phyloP scores from a whole-genome alignment of 2,888 invertebrate species.

The Malacosoma neustria region DNA sequence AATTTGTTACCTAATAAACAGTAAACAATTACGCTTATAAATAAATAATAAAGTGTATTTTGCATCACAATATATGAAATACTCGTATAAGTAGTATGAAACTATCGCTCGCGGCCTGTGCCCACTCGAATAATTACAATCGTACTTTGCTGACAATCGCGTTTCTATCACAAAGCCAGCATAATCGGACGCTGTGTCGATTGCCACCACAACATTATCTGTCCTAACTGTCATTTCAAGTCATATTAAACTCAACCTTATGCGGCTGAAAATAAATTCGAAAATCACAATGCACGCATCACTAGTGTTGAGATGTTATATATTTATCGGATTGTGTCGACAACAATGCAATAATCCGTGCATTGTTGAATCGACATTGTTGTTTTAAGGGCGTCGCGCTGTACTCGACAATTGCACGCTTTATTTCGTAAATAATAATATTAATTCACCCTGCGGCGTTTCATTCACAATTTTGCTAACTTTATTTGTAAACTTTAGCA shows the following conservation, averaged over 20 bases:
- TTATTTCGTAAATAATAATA: slow-evolving; percentile 75
- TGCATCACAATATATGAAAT: too few relatives aligned
- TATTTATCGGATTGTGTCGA: slow-evolving; percentile 51
- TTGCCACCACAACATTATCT: slow-evolving; percentile 31
- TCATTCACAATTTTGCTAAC: slow-evolving; percentile 23
- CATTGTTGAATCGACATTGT: slow-evolving; percentile 73
- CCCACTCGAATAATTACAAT: slow-evolving; percentile 59
- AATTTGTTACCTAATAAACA: too few relatives aligned
- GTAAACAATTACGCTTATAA: too few relatives aligned
- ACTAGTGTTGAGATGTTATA: slow-evolving; percentile 49
- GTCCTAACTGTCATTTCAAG: slow-evolving; percentile 24
- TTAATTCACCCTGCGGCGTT: slow-evolving; percentile 60
- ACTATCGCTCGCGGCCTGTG: neutral
- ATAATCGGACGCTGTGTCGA: slow-evolving; percentile 67
- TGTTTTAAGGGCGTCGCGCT: slow-evolving; percentile 71
- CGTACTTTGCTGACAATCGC: slow-evolving; percentile 71
- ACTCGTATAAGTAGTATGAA: neutral
- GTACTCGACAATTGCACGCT: slow-evolving; percentile 66
- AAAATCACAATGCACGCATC: slow-evolving; percentile 11
- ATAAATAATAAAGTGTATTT: too few relatives aligned
- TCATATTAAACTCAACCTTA: slow-evolving; percentile 20
- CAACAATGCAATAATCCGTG: slow-evolving; percentile 74
- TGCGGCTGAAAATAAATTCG: slow-evolving; percentile 3
- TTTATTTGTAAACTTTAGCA: slow-evolving; percentile 29
- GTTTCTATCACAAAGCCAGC: slow-evolving; percentile 70